Conservation (phyloP, 2,888 invertebrate species). For the Mylabris sibirica region DNA sequence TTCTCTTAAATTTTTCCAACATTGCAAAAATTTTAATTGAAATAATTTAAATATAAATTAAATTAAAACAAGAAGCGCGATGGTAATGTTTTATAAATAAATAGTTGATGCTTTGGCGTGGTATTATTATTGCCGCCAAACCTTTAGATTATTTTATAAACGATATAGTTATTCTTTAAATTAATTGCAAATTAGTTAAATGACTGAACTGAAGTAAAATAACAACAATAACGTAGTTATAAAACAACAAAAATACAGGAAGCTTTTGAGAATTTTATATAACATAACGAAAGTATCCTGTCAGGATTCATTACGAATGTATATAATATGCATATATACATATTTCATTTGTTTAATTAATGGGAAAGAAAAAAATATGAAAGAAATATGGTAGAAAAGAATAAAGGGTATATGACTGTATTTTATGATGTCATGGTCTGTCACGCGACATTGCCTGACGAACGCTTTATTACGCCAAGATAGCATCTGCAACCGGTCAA, state of each 20-base stretch:
- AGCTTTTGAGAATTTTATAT: not conserved
- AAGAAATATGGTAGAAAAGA: constrained; percentile 51
- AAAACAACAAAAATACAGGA: not conserved
- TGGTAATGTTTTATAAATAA: constrained; percentile 29
- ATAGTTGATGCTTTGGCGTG: constrained; percentile 20
- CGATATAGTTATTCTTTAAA: constrained; percentile 15
- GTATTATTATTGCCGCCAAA: constrained; percentile 10
- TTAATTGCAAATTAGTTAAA: constrained; percentile 25
- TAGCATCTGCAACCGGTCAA: constrained; percentile 58
- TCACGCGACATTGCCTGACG: constrained; percentile 60
- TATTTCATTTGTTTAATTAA: constrained; percentile 59
- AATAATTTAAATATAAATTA: constrained; percentile 33
- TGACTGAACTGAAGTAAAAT: constrained; percentile 20
- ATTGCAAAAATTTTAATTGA: constrained; percentile 29
- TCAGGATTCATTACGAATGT: constrained; percentile 45
- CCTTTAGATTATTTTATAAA: not conserved
- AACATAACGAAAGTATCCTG: constrained; percentile 21
- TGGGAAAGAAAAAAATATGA: constrained; percentile 52
- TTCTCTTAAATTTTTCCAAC: constrained; percentile 22
- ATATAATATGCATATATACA: constrained; percentile 48
- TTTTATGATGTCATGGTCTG: constrained; percentile 59
- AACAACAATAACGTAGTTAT: constrained; percentile 14
- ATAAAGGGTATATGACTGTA: constrained; percentile 56
- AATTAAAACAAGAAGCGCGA: constrained; percentile 28
- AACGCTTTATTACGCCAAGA: constrained; percentile 57